Conservation (phyloP, 2,888 invertebrate genomes). For the Choristoneura rosaceana region DNA sequence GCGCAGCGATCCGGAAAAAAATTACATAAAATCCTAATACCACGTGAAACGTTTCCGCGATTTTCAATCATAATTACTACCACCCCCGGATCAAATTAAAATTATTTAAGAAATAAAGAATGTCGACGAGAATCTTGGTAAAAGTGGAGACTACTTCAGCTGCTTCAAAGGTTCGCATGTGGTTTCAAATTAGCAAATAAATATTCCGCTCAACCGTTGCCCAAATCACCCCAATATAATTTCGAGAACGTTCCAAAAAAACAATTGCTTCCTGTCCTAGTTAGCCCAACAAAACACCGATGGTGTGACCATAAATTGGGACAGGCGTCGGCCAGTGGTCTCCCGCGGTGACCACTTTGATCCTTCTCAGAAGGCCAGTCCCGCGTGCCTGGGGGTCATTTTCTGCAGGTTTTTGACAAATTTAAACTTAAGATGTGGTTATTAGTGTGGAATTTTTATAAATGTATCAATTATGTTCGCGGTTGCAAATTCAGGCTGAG, state of each 20-base stretch:
- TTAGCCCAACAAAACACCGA: constrained; percentile 26
- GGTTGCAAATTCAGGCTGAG: background rate
- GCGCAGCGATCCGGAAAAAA: no score
- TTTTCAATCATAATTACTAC: no score
- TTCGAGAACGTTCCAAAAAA: constrained; percentile 25
- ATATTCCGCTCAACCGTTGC: background rate
- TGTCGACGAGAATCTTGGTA: no score
- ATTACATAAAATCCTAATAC: no score
- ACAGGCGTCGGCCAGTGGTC: constrained; percentile 55
- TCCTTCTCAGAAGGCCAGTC: constrained; percentile 65
- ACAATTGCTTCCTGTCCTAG: constrained; percentile 35
- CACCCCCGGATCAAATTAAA: no score
- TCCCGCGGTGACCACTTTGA: constrained; percentile 64
- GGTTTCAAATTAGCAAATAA: background rate
- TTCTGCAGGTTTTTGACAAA: constrained; percentile 21
- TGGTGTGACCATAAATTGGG: constrained; percentile 61
- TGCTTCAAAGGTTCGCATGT: no score
- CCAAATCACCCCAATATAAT: constrained; percentile 23
- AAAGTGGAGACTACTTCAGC: no score
- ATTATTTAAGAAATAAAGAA: no score
- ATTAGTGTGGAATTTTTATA: background rate
- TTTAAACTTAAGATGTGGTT: background rate
- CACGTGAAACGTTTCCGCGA: no score
- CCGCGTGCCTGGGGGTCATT: constrained; percentile 52
- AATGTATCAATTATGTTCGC: background rate